Evolutionary conservation across 2,113 vertebrate genomes (phyloP).

Genomic region (Hemicordylus capensis): DNA sequence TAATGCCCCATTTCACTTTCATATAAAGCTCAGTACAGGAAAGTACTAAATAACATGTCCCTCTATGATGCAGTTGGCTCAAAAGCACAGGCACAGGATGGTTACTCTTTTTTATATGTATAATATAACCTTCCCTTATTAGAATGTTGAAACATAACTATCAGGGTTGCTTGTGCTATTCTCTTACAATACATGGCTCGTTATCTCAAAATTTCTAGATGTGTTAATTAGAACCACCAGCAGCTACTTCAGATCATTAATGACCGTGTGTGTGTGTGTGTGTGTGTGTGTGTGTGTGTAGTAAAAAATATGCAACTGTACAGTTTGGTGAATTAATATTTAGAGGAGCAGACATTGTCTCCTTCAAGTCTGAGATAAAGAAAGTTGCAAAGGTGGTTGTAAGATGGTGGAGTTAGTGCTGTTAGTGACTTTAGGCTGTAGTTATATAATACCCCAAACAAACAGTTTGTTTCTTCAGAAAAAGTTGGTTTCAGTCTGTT

Average conservation of each 20-base stretch:
- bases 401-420: too few relatives aligned
- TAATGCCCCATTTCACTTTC: conserved; percentile 55
- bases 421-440: too few relatives aligned
- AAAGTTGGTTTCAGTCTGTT: too few relatives aligned
- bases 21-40: conserved; percentile 8
- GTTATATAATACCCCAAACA: too few relatives aligned
- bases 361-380: too few relatives aligned
- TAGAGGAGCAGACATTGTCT: too few relatives aligned
- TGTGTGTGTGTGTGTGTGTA: too few relatives aligned
- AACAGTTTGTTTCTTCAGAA: too few relatives aligned
- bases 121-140: not conserved
- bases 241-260: not conserved
- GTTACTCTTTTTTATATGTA: not conserved
- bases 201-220: not conserved
- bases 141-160: not conserved
- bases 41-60: conserved; percentile 5
- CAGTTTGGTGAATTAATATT: too few relatives aligned
- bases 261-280: not conserved
- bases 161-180: not conserved
- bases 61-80: not conserved
- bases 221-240: not conserved
- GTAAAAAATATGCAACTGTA: too few relatives aligned
- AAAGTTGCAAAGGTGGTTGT: too few relatives aligned
- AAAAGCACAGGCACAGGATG: not conserved
- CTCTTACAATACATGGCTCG: not conserved